Evolutionary conservation across 2,113 vertebrate genomes (phyloP).

Genomic region (Syngnathus typhle): DNA sequence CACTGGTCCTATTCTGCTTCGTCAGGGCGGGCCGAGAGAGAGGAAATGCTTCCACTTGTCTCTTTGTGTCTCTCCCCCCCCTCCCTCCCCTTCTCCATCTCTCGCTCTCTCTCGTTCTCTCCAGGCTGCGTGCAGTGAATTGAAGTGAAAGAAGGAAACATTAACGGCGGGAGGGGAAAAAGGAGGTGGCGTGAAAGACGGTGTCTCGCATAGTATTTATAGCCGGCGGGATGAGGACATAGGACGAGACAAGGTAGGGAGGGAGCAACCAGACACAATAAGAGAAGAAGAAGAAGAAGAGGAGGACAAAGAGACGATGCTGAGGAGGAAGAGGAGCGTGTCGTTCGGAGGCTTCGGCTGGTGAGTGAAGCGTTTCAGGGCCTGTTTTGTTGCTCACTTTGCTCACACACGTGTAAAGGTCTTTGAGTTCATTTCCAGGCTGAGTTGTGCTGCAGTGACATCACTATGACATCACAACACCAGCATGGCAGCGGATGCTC

Average conservation of each 20-base stretch:
- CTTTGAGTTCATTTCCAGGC: conserved; percentile 30
- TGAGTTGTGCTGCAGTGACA: conserved; percentile 36
- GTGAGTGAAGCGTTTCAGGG: conserved; percentile 29
- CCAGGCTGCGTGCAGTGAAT: conserved; percentile 17
- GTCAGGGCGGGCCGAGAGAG: conserved; percentile 12
- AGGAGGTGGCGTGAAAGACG: conserved; percentile 23
- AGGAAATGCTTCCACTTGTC: conserved; percentile 7
- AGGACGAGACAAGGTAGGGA: conserved; percentile 21
- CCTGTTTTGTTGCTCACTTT: conserved; percentile 4
- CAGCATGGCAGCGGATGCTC: not conserved
- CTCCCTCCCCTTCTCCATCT: not conserved
- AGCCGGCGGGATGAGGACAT: conserved; percentile 49
- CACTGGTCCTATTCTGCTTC: conserved; percentile 17
- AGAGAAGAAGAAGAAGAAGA: conserved; percentile 37
- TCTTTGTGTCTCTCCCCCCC: conserved; percentile 1
- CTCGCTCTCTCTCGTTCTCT: conserved; percentile 11
- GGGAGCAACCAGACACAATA: conserved; percentile 45
- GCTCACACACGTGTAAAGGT: conserved; percentile 1
- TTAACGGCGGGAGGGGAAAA: conserved; percentile 31
- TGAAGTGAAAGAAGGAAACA: conserved; percentile 41
- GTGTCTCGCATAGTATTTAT: conserved; percentile 49
- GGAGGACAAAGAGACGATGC: conserved; percentile 47
- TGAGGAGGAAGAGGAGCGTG: conserved; percentile 68
- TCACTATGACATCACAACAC: conserved; percentile 20
- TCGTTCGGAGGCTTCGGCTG: conserved; percentile 66